phyloP scores from a whole-genome alignment of 2,888 invertebrate species.

The Antitype chi region DNA sequence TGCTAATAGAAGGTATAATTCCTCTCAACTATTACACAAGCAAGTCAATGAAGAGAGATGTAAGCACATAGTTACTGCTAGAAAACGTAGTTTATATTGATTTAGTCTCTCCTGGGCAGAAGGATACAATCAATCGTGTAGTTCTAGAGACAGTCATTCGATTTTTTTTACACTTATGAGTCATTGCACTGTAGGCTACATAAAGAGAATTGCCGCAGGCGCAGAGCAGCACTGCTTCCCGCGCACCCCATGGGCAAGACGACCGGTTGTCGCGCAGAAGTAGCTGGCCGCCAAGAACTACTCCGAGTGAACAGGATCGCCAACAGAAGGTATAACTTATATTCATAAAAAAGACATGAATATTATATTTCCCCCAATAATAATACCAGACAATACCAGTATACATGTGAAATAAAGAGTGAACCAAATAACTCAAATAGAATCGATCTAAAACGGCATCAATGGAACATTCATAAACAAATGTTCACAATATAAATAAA shows the following conservation, averaged over 20 bases:
- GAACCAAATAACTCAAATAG: slow-evolving; percentile 51
- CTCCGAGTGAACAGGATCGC: slow-evolving; percentile 83
- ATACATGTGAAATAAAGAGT: slow-evolving; percentile 27
- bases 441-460: slow-evolving; percentile 44
- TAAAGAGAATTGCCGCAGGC: slow-evolving; percentile 37
- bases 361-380: neutral
- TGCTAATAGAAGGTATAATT: slow-evolving; percentile 80
- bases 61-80: neutral
- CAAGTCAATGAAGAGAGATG: too few relatives aligned
- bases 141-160: neutral
- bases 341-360: neutral
- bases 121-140: neutral
- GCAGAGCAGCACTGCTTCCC: slow-evolving; percentile 75
- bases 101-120: neutral
- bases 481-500: slow-evolving; percentile 50
- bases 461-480: slow-evolving; percentile 53
- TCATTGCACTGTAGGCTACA: slow-evolving; percentile 43
- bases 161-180: neutral
- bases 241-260: slow-evolving; percentile 88
- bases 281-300: slow-evolving; percentile 83
- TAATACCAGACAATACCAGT: slow-evolving; percentile 1
- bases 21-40: neutral
- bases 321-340: slow-evolving; percentile 79
- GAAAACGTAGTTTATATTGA: neutral
- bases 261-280: slow-evolving; percentile 84